Percentiles rank a stretch among this genome's conserved stretches.
Conservation (phyloP, 2,113 vertebrate genomes). For the Stigmatopora argus region DNA sequence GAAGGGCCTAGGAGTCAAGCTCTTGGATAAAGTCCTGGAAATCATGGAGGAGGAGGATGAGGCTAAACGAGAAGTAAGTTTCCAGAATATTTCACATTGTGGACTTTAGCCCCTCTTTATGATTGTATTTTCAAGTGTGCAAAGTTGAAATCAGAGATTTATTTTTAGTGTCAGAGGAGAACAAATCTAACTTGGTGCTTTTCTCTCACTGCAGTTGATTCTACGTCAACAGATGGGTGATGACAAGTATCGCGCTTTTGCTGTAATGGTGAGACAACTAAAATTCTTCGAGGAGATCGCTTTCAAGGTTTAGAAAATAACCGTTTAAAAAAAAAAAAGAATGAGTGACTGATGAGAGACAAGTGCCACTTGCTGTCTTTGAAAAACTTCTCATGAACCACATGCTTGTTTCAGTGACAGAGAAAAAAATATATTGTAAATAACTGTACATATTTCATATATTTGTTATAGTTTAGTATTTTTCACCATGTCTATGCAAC, state of each 20-base stretch:
- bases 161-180: neutral
- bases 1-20: constrained; percentile 84
- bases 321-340: neutral
- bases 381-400: neutral
- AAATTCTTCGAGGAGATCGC: constrained; percentile 89
- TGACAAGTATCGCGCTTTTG: constrained; percentile 79
- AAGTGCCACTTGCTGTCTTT: neutral
- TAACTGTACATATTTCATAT: neutral
- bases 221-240: constrained; percentile 83
- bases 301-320: constrained; percentile 63
- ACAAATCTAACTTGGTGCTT: neutral
- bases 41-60: constrained; percentile 92
- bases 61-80: constrained; percentile 78
- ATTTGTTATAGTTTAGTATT: neutral
- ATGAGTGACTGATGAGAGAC: neutral
- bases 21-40: constrained; percentile 83
- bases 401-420: neutral
- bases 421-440: constrained; percentile 10
- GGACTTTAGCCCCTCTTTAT: neutral
- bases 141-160: neutral
- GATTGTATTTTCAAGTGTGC: neutral
- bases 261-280: constrained; percentile 85
- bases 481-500: constrained; percentile 44
- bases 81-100: neutral
- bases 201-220: constrained; percentile 62